Evolutionary conservation across 1,140 invertebrate genomes (phyloP), one percentile per base, ranked within the genome.

Genomic region (Hesperophylax magnus): DNA sequence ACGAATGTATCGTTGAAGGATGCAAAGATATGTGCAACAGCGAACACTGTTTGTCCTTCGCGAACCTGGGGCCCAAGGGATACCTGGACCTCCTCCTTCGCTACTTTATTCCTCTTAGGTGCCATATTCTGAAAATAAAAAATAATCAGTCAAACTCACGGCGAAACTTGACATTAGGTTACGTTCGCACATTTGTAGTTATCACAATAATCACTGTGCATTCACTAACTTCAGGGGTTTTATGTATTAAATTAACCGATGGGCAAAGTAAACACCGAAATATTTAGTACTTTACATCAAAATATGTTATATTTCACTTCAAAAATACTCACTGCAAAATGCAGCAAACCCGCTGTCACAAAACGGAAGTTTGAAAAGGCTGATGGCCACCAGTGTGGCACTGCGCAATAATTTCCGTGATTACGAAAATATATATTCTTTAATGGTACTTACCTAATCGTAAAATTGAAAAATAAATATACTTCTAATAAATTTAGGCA

Each of bases 1-100:
- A 99, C 99, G 88, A 99, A 99, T 58, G 99, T 99, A 88, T 99
- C 99, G 88, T 99, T 99, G 92, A 99, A 99, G 83, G 97, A 98
- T 81, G 99, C 99, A 89, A 98, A 99, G 86, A 99, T 99, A 90
- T 99, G 99, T 75, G 98, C 98, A 8, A 99, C 98, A 71, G 98
- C 99, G 89, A 99, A 99, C 61, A 99, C 97, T 85, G 96, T 95
- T 92, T 99, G 98, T 77, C 98, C 98, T 87, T 99, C 98, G 82
- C 96, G 94, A 34, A 98, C 97, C 91, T 99, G 98, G 65, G 98
- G 98, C 82, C 98, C 98, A 78, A 99, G 93, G 27, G 96, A 95
- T 24, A 99, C 96, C 90, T 99, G 98, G 54, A 98, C 97, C 90
- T 99, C 96, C 88, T 99, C 97, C 91, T 99, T 97, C 86, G 96